phyloP scores from a whole-genome alignment of 2,797 vertebrate species.

The Graptemys geographica region DNA sequence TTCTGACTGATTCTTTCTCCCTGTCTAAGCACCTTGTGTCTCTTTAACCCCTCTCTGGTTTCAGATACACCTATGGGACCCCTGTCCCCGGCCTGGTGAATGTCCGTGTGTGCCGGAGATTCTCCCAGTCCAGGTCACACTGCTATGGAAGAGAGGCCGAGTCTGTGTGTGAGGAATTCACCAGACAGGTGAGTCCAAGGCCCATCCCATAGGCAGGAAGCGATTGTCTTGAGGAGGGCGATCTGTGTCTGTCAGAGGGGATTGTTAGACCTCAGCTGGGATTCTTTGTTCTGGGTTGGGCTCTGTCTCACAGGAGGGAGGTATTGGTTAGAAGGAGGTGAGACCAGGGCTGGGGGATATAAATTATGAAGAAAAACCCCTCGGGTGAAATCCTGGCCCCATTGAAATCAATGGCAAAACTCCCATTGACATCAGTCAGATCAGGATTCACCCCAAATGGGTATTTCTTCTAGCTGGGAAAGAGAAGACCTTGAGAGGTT shows the following conservation, averaged over 20 bases:
- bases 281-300: background rate
- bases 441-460: background rate
- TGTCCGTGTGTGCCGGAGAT: constrained; percentile 64
- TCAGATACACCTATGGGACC: constrained; percentile 76
- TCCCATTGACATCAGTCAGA: background rate
- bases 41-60: background rate
- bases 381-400: background rate
- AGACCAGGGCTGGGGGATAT: background rate
- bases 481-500: background rate
- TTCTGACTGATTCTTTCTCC: background rate
- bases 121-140: constrained; percentile 41
- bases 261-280: background rate
- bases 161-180: constrained; percentile 72
- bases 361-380: background rate
- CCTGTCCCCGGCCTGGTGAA: constrained; percentile 68
- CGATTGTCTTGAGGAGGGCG: background rate
- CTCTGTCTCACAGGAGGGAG: background rate
- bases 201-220: background rate
- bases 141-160: constrained; percentile 53
- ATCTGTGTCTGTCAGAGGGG: background rate
- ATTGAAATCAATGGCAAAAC: background rate
- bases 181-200: constrained; percentile 24
- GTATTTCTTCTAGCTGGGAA: background rate
- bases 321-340: background rate
- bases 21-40: background rate